These are phyloP conservation scores for Adrianichthys oophorus DNA, from an alignment of 2,797 vertebrate genomes.

Conservation along the genomic window DNA sequence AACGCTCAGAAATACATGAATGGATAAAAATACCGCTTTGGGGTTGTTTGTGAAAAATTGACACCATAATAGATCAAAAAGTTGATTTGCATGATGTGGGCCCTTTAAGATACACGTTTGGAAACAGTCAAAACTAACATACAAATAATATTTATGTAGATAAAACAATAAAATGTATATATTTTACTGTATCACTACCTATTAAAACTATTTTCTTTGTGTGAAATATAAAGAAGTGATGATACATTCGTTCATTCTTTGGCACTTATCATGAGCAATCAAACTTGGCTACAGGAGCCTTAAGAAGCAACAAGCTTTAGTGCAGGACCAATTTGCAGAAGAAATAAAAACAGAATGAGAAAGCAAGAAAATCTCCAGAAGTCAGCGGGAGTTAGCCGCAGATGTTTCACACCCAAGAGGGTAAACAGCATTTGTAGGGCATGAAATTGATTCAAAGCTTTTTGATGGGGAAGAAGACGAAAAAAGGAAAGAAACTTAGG, in stretches of 20 bases:
- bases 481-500: slow-evolving; percentile 20
- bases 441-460: slow-evolving; percentile 75
- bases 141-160: too few species aligned
- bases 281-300: slow-evolving; percentile 24
- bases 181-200: neutral
- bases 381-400: slow-evolving; percentile 52
- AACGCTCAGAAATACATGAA: too few species aligned
- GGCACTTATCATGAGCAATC: slow-evolving; percentile 35
- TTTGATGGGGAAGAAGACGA: slow-evolving; percentile 57
- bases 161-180: neutral
- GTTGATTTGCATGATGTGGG: too few species aligned
- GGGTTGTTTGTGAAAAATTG: too few species aligned
- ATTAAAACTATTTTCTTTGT: neutral
- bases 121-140: neutral
- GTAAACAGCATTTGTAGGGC: slow-evolving; percentile 77
- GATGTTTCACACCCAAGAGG: slow-evolving; percentile 73
- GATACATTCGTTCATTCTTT: slow-evolving; percentile 8
- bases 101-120: slow-evolving; percentile 4
- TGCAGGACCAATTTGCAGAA: slow-evolving; percentile 21
- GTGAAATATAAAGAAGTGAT: neutral
- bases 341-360: slow-evolving; percentile 14
- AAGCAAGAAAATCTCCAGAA: slow-evolving; percentile 33
- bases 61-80: too few species aligned
- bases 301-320: slow-evolving; percentile 38
- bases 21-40: too few species aligned